Evolutionary conservation across 2,797 vertebrate genomes (phyloP), one percentile per base, ranked within the genome.

Genomic region (Sebastes steindachneri): DNA sequence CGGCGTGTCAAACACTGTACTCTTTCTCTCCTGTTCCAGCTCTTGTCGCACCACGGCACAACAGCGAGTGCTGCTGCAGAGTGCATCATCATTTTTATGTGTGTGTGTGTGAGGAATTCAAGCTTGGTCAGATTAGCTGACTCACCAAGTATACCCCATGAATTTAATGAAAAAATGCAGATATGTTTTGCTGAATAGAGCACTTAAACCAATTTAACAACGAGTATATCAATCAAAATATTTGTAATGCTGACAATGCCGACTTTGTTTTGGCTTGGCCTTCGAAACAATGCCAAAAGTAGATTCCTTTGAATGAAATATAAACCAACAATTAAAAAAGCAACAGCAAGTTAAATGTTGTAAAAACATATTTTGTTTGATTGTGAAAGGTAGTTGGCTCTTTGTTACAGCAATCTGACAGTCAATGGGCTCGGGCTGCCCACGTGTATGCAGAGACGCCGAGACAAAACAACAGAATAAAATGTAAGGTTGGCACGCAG

Each of bases 111-210:
- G 73, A 77, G 57, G 15, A 67, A 73, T 68, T 80, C 65, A 66
- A 75, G 59, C 79, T 78, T 29, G 55, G 68, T 54, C 29, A 80
- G 62, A 87, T 85, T 80, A 83, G 78, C 77, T 87, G 82, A 92
- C 74, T 88, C 82, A 86, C 53, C 70, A 78, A 51, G 62, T 35
- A 88, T 15, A 55, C 15, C 31, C 29, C 51, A 66, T 66, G 41
- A 82, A 85, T 76, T 74, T 57, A 82, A 75, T 82, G 29, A 72
- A 86, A 86, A 87, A 89, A 79, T 77, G 86, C 65, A 82, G 78
- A 83, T 86, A 65, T 75, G 45, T 86, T 85, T 87, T 37, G 70
- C 63, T 57, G 45, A 45, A 85, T n/a, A 57, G 73, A 86, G 29
- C 78, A 68, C 76, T 55, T 83, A 23, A 58, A 79, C 37, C 55